A percentile compares a stretch with the other conserved stretches of the same genome.
phyloP scores from a whole-genome alignment of 2,888 invertebrate genomes.

The Drosophila barbarae region DNA sequence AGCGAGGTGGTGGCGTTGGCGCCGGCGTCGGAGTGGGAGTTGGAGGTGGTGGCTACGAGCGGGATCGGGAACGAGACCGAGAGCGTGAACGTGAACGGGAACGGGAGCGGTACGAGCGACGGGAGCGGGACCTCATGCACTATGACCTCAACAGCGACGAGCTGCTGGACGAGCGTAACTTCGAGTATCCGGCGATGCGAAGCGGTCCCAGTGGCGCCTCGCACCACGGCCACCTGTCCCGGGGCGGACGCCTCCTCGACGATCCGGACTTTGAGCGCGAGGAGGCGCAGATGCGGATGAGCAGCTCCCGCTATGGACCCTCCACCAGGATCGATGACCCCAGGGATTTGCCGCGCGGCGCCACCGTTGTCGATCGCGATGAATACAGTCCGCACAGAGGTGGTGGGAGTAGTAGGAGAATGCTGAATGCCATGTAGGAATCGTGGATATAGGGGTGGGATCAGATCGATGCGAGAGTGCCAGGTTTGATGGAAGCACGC shows the following conservation, averaged over 20 bases:
- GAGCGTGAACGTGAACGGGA: conserved; percentile 71
- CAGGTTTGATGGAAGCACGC: conserved; percentile 72
- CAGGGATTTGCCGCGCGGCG: conserved; percentile 76
- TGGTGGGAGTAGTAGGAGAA: conserved; percentile 81
- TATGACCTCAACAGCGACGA: conserved; percentile 80
- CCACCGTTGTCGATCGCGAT: conserved; percentile 79
- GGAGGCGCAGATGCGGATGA: conserved; percentile 67
- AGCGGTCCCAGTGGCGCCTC: conserved; percentile 74
- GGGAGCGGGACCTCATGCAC: conserved; percentile 79
- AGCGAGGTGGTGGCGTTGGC: conserved; percentile 68
- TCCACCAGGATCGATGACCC: conserved; percentile 73
- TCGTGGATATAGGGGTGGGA: conserved; percentile 81
- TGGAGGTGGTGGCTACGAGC: conserved; percentile 63
- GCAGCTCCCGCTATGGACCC: conserved; percentile 64
- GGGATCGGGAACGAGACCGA: conserved; percentile 69
- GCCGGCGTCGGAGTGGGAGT: conserved; percentile 68
- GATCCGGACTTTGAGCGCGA: conserved; percentile 79
- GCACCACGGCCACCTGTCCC: conserved; percentile 66
- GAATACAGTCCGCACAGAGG: conserved; percentile 81
- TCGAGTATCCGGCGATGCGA: conserved; percentile 77
- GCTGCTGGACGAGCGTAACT: conserved; percentile 78
- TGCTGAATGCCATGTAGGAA: conserved; percentile 81
- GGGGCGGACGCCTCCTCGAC: conserved; percentile 75
- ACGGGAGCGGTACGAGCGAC: conserved; percentile 77
- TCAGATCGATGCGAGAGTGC: conserved; percentile 79